A percentile compares a stretch with the other conserved stretches of the same genome.
These are phyloP conservation scores for Hestina assimilis DNA, from an alignment of 1,140 invertebrate species.

Conservation along the genomic window DNA sequence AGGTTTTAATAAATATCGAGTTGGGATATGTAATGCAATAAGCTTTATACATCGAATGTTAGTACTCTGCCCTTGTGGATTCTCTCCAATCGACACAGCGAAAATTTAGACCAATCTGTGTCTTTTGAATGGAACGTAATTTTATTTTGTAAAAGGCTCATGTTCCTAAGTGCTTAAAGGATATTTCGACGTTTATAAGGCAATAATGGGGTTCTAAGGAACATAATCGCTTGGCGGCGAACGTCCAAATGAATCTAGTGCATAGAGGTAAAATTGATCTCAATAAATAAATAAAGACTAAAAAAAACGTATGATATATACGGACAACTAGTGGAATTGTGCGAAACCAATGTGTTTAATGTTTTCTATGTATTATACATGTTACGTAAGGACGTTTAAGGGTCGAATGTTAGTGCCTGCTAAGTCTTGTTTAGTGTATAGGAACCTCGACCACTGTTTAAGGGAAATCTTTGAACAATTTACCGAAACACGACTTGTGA, in stretches of 20 bases:
- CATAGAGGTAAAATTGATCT: slow-evolving; percentile 74
- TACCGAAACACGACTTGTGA: slow-evolving; percentile 66
- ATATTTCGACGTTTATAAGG: slow-evolving; percentile 18
- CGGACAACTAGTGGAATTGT: slow-evolving; percentile 74
- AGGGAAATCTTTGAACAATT: slow-evolving; percentile 61
- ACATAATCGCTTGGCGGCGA: slow-evolving; percentile 37
- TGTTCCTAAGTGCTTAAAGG: slow-evolving; percentile 34
- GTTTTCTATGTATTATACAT: slow-evolving; percentile 72
- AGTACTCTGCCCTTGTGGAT: slow-evolving; percentile 29
- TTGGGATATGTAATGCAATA: slow-evolving; percentile 23
- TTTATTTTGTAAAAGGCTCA: slow-evolving; percentile 24
- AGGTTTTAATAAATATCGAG: too few relatives aligned
- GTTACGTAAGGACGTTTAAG: slow-evolving; percentile 55
- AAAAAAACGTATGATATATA: slow-evolving; percentile 51
- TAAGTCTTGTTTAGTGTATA: slow-evolving; percentile 69
- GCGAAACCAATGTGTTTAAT: slow-evolving; percentile 63
- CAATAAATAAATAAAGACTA: slow-evolving; percentile 73
- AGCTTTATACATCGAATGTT: slow-evolving; percentile 34
- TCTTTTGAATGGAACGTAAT: slow-evolving; percentile 26
- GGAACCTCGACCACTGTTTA: slow-evolving; percentile 69
- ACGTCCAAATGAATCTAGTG: slow-evolving; percentile 48
- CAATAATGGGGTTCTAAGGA: slow-evolving; percentile 24
- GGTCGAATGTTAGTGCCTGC: slow-evolving; percentile 69
- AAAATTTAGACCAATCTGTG: slow-evolving; percentile 26
- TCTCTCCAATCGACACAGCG: slow-evolving; percentile 34